Base-by-base conservation (phyloP, 1,140 invertebrate genomes). In the Lethrus apterus region DNA sequence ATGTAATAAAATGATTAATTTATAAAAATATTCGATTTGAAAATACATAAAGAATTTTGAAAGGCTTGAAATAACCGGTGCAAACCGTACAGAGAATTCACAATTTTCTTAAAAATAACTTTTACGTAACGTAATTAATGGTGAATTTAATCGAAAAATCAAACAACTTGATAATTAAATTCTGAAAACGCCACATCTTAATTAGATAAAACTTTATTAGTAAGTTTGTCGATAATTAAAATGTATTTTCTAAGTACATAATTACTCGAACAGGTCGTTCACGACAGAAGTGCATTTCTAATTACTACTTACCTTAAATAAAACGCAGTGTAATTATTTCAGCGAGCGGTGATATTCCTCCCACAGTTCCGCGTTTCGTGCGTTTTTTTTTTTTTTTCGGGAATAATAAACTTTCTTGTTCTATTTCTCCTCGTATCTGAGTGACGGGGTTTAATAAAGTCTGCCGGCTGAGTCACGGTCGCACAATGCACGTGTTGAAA, bases 251-350 rank as follows among this genome's bases (percentile, higher is more conserved):
- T 21, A 38, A 38, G 35, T 10, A 23, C 18, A 19, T 38, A 38
- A 38, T 38, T 38, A 38, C 19, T 38, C n/a, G 35, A 38, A 13
- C 20, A 46, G 11, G 32, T 46, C 30, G 32, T 38, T 36, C 34
- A 23, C 38, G 33, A 36, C 33, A 46, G 44, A 46, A 46, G 31
- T 36, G 33, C 44, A 46, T 35, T 38, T 46, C 44, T 46, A 46
- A 46, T 46, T 46, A 46, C 44, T 38, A 38, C 35, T 33, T 38
- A 34, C 11, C 24, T 33, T 34, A 29, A 17, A 36, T 46, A 46
- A 46, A 46, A 46, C 23, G 21, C 20, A 7, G n/a, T 18, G 33
- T 46, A 36, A 46, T 38, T 46, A 36, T 38, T 46, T 24, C 34
- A 15, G n/a, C 17, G 26, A 17, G 11, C n/a, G 13, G 33, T 30